phyloP scores from a whole-genome alignment of 2,797 vertebrate genomes.

The Sebastes itinus region DNA sequence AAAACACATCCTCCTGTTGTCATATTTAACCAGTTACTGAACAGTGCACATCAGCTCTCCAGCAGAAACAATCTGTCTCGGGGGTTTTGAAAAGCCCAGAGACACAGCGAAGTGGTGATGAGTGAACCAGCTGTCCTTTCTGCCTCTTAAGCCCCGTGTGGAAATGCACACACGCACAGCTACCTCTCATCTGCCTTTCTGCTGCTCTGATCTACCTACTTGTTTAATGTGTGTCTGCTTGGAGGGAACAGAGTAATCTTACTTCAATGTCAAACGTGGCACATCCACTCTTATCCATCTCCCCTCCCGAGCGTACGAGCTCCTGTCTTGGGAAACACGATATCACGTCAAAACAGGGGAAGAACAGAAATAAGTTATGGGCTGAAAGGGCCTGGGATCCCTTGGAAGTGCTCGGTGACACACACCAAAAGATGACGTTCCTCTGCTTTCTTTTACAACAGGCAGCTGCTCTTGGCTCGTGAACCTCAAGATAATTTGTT shows the following conservation, averaged over 20 bases:
- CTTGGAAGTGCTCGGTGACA: conserved; percentile 57
- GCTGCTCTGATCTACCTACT: conserved; percentile 56
- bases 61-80: conserved; percentile 38
- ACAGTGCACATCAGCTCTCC: conserved; percentile 7
- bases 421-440: conserved; percentile 35
- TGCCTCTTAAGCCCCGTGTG: conserved; percentile 51
- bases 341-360: conserved; percentile 70
- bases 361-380: conserved; percentile 64
- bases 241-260: conserved; percentile 66
- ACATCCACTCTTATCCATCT: conserved; percentile 58
- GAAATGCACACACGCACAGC: conserved; percentile 50
- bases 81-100: conserved; percentile 37
- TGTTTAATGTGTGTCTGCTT: conserved; percentile 63
- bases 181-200: conserved; percentile 58
- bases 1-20: neutral
- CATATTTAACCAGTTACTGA: conserved; percentile 42
- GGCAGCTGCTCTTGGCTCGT: conserved; percentile 47
- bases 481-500: conserved; percentile 64
- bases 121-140: conserved; percentile 74
- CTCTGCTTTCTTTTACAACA: conserved; percentile 52
- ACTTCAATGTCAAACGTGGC: conserved; percentile 65
- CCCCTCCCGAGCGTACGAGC: conserved; percentile 41
- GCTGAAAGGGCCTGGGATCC: conserved; percentile 48
- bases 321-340: conserved; percentile 68
- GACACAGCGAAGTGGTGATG: conserved; percentile 61